Percentiles rank a stretch among this genome's conserved stretches.
phyloP scores from a whole-genome alignment of 2,888 invertebrate species.

The Coleophora flavipennella region DNA sequence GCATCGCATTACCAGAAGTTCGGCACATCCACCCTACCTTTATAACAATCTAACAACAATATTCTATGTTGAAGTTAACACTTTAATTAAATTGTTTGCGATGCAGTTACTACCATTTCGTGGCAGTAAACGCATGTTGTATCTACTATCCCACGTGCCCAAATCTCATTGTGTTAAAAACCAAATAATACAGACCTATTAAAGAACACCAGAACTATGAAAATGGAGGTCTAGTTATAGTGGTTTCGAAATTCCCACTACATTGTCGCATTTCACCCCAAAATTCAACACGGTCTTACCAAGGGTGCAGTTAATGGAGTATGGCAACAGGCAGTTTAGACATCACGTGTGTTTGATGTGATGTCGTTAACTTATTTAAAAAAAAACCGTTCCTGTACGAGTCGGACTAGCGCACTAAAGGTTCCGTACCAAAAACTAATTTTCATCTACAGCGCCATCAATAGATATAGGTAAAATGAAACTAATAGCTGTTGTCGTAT shows the following conservation, averaged over 20 bases:
- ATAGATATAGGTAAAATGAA: too few species aligned
- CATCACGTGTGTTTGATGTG: conserved; percentile 35
- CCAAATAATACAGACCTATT: conserved; percentile 26
- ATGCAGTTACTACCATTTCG: conserved; percentile 18
- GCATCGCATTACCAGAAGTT: too few species aligned
- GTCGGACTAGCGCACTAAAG: too few species aligned
- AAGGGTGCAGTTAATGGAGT: conserved; percentile 44
- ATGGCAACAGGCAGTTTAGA: conserved; percentile 34
- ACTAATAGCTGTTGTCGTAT: too few species aligned
- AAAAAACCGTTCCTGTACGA: background rate
- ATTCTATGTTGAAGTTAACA: too few species aligned
- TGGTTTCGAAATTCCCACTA: conserved; percentile 26
- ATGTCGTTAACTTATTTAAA: conserved; percentile 31
- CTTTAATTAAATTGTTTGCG: too few species aligned
- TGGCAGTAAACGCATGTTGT: conserved; percentile 24
- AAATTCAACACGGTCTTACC: conserved; percentile 28
- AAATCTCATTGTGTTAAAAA: conserved; percentile 25
- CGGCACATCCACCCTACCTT: too few species aligned
- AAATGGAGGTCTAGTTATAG: conserved; percentile 19
- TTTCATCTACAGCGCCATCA: too few species aligned
- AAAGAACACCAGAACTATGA: conserved; percentile 1
- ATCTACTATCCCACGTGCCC: conserved; percentile 39
- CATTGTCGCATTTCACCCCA: conserved; percentile 45
- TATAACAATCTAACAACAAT: too few species aligned
- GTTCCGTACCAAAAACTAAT: too few species aligned